These are phyloP conservation scores for Oxystoma pomonae DNA, from an alignment of 2,888 invertebrate species.

Conservation along the genomic window DNA sequence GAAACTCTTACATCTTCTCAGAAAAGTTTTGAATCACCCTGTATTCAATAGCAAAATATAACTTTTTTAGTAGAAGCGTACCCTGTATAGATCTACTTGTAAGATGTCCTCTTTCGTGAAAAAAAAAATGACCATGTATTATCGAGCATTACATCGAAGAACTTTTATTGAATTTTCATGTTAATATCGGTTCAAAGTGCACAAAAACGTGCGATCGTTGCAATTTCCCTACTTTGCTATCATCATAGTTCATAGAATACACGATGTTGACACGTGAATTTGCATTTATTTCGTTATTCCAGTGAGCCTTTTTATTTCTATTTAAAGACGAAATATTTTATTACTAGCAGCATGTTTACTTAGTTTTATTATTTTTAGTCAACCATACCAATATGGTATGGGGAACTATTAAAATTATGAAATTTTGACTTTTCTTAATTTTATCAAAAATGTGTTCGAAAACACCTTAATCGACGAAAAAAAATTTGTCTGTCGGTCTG, in stretches of 20 bases:
- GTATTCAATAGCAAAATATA: too few relatives aligned
- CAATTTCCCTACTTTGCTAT: background rate
- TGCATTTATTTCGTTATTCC: background rate
- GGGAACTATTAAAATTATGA: too few relatives aligned
- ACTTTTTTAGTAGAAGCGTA: too few relatives aligned
- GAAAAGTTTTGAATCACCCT: too few relatives aligned
- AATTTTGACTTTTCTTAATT: too few relatives aligned
- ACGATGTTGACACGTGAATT: background rate
- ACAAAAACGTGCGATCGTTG: constrained; percentile 19
- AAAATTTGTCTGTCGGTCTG: too few relatives aligned
- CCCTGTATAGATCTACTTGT: too few relatives aligned
- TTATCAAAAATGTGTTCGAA: too few relatives aligned
- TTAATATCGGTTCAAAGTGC: constrained; percentile 33
- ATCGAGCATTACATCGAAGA: background rate
- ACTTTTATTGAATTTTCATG: constrained; percentile 28
- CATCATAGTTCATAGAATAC: background rate
- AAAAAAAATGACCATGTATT: background rate
- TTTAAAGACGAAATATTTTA: background rate
- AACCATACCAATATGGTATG: too few relatives aligned
- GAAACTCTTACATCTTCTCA: too few relatives aligned
- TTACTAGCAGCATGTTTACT: background rate
- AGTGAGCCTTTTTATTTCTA: background rate
- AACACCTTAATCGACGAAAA: too few relatives aligned
- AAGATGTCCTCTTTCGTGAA: too few relatives aligned
- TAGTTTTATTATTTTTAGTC: background rate